Conservation (phyloP, 1,140 invertebrate species). For the Zaprionus ghesquierei region DNA sequence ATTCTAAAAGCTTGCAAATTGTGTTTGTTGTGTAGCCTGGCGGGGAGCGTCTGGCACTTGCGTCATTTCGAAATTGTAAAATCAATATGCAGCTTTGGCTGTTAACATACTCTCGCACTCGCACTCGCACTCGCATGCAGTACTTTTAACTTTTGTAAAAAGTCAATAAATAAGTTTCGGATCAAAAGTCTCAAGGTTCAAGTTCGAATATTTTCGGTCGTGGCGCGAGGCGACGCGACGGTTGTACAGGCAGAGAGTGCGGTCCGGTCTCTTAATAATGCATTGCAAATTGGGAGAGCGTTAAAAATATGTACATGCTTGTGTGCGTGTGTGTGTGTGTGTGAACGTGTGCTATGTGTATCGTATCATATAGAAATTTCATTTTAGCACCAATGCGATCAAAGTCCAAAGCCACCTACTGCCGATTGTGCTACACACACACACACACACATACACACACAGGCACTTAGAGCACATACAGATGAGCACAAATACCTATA, state of each 20-base stretch:
- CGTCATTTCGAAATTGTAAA: slow-evolving; percentile 28
- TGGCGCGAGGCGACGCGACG: too few relatives aligned
- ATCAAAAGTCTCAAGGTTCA: slow-evolving; percentile 38
- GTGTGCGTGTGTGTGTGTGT: background rate
- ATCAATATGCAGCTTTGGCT: slow-evolving; percentile 14
- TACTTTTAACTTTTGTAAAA: slow-evolving; percentile 1
- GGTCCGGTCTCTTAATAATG: slow-evolving; percentile 19
- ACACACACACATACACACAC: background rate
- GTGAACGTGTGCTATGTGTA: slow-evolving; percentile 1
- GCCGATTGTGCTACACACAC: slow-evolving; percentile 12
- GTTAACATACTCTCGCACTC: background rate
- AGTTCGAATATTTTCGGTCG: slow-evolving; percentile 21
- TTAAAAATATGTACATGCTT: slow-evolving; percentile 14
- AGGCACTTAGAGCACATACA: slow-evolving; percentile 8
- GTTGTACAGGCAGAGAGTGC: slow-evolving; percentile 5
- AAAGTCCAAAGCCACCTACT: slow-evolving; percentile 58
- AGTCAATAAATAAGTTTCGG: slow-evolving; percentile 18
- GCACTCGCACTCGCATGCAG: too few relatives aligned
- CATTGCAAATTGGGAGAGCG: slow-evolving; percentile 50
- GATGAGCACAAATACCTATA: background rate
- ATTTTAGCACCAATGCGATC: slow-evolving; percentile 59
- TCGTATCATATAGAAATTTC: slow-evolving; percentile 70
- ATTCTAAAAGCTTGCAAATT: slow-evolving; percentile 28
- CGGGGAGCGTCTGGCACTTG: slow-evolving; percentile 12
- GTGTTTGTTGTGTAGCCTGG: background rate